A percentile compares a stretch with the other conserved stretches of the same genome.
phyloP scores from a whole-genome alignment of 2,888 invertebrate genomes.

The Ceramica pisi region DNA sequence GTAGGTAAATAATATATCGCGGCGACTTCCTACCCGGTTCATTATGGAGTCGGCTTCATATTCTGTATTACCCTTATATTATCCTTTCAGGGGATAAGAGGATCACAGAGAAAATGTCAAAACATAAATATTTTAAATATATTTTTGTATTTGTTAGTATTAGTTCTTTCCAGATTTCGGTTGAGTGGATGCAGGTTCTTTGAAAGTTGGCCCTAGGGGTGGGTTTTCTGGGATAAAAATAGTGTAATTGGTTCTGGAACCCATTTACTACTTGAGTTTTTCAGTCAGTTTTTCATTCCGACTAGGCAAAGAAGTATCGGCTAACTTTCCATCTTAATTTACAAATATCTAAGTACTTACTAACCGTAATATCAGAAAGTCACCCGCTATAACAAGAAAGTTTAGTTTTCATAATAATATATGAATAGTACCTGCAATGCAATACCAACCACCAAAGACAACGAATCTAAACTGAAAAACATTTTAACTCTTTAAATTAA shows the following conservation, averaged over 20 bases:
- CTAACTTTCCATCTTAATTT: too few relatives aligned
- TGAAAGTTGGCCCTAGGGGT: background rate
- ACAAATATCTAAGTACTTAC: background rate
- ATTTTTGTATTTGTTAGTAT: slow-evolving; percentile 9
- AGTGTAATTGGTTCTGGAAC: slow-evolving; percentile 17
- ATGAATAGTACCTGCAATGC: too few relatives aligned
- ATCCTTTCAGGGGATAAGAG: slow-evolving; percentile 17
- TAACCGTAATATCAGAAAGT: background rate
- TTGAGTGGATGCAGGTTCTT: background rate
- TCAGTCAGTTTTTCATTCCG: too few relatives aligned
- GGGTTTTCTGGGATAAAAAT: background rate
- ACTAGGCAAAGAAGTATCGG: background rate
- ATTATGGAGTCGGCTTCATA: slow-evolving; percentile 46
- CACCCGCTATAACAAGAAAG: too few relatives aligned
- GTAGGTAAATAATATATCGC: slow-evolving; percentile 59
- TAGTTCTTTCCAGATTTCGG: slow-evolving; percentile 2
- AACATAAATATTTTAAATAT: slow-evolving; percentile 23
- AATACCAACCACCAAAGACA: too few relatives aligned
- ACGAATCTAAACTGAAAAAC: background rate
- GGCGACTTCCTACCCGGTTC: slow-evolving; percentile 51
- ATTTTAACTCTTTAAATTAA: background rate
- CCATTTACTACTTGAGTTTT: too few relatives aligned
- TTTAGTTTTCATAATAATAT: too few relatives aligned
- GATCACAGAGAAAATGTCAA: slow-evolving; percentile 7
- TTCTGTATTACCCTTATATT: slow-evolving; percentile 22